phyloP scores from a whole-genome alignment of 2,888 invertebrate genomes.

The Emmelina monodactyla region DNA sequence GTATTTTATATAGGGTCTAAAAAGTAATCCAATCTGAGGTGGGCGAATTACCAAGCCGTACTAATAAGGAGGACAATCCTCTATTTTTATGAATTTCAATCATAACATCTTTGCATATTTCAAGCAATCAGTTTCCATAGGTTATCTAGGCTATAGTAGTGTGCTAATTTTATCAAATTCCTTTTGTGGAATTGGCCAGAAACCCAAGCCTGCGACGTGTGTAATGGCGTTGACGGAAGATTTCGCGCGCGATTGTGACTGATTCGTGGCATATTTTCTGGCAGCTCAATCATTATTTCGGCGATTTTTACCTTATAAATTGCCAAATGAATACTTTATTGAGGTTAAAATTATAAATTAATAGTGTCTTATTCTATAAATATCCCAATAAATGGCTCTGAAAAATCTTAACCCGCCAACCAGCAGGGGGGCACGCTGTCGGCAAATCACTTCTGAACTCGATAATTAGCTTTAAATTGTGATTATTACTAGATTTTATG shows the following conservation, averaged over 20 bases:
- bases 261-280: constrained; percentile 63
- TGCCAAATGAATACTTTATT: constrained; percentile 28
- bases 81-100: no score
- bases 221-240: constrained; percentile 64
- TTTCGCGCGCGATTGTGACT: constrained; percentile 67
- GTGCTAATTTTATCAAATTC: constrained; percentile 61
- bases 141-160: no score
- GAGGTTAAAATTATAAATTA: constrained; percentile 25
- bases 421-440: constrained; percentile 64
- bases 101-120: no score
- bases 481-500: no score
- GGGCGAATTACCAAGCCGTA: no score
- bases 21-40: no score
- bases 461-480: no score
- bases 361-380: constrained; percentile 24
- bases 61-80: no score
- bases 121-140: constrained; percentile 1
- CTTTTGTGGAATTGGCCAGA: constrained; percentile 55
- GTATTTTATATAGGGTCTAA: no score
- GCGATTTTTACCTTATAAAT: constrained; percentile 24
- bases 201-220: constrained; percentile 65
- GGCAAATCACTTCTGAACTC: no score
- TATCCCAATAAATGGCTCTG: constrained; percentile 40
- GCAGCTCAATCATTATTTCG: constrained; percentile 46
- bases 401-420: no score